Evolutionary conservation across 2,113 vertebrate species (phyloP), one percentile per base, ranked within the genome.

Genomic region (Zapornia atra): DNA sequence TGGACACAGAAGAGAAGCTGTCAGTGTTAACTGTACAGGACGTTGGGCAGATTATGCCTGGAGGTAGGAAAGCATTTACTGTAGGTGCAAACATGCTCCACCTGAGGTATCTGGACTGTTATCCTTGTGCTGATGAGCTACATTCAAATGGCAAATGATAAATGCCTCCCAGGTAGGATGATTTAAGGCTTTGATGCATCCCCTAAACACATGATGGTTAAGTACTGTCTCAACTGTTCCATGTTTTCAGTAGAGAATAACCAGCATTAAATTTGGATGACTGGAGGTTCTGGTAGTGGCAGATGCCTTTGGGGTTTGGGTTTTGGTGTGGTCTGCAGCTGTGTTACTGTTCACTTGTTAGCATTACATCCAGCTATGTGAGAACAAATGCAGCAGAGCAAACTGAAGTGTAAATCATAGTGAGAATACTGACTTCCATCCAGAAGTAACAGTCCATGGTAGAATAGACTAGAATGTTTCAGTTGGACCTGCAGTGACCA

Each of bases 21-120:
- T 99, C 99, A 1, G 99, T 99, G 38, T 98, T 99, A 22, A 99
- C 99, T 2, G 99, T 99, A 63, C 99, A 99, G 98, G 99, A 99
- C 33, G 99, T 99, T 26, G 99, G 99, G 38, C 99, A 99, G 96
- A 99, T 99, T 88, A 99, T 99, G 98, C 99, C 99, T 63, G 99
- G 99, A 98, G 99, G 99, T 99, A 97, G 57, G 91, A 91, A 84
- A 85, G 9, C 19, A 10, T 94, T 93, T 86, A 36, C 10, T 42
- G 14, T 72, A 46, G 53, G 15, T 82, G 80, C 86, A 88, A 92
- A 6, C 31, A 12, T 68, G 64, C 21, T 78, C 15, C n/a, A 68
- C 24, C 3, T 44, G 46, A 82, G 7, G 69, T 72, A 14, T 9
- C 64, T 61, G 75, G 59, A 12, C 15, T 86, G 2, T 57, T 59